Conservation (phyloP, 2,113 vertebrate species). For the Chunga burmeisteri region DNA sequence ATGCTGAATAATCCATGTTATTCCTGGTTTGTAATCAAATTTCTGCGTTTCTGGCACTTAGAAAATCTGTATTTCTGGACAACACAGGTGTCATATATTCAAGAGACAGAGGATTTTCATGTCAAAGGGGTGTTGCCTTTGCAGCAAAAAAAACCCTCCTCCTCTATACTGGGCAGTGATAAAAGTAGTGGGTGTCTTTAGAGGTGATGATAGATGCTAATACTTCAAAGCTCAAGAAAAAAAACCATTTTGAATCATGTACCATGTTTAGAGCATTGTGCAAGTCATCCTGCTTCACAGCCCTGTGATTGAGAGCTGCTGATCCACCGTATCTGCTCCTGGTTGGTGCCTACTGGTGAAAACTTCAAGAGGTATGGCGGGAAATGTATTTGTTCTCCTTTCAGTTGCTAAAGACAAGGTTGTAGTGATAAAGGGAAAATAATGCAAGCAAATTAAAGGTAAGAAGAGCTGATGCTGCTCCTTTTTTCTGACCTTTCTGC, state of each 20-base stretch:
- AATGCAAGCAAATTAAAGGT: background rate
- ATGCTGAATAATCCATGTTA: background rate
- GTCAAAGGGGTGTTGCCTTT: background rate
- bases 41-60: background rate
- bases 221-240: background rate
- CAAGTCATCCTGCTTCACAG: background rate
- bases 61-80: background rate
- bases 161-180: background rate
- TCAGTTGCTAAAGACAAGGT: background rate
- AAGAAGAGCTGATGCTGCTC: background rate
- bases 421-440: background rate
- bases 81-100: fast-evolving
- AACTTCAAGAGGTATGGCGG: background rate
- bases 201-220: background rate
- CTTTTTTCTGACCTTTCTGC: background rate
- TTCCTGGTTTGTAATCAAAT: background rate
- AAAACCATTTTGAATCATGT: background rate
- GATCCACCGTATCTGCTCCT: too few relatives aligned
- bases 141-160: fast-evolving
- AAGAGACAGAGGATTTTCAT: background rate
- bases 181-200: background rate
- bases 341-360: background rate
- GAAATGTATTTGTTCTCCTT: background rate
- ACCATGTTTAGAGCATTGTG: background rate
- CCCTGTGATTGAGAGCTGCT: background rate